These are phyloP conservation scores for Monarcha castaneiventris DNA, from an alignment of 2,113 vertebrate genomes.

Conservation along the genomic window DNA sequence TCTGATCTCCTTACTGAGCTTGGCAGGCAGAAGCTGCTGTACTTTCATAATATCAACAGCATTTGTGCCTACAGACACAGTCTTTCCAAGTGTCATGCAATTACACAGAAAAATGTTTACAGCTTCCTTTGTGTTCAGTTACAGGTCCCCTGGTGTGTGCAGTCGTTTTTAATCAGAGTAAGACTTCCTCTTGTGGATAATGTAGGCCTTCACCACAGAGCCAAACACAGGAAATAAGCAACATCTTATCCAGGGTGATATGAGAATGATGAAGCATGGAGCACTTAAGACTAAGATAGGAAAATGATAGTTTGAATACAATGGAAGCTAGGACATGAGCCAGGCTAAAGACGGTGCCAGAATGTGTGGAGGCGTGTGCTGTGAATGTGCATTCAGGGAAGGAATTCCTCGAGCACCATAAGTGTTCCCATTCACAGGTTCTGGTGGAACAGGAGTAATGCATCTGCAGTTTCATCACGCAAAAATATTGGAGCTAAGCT, in stretches of 20 bases:
- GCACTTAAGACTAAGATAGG: background rate
- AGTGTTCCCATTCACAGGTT: background rate
- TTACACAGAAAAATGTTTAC: background rate
- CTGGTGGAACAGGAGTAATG: background rate
- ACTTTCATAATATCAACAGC: background rate
- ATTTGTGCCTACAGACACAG: background rate
- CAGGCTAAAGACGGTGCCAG: background rate
- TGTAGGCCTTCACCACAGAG: background rate
- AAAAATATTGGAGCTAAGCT: background rate
- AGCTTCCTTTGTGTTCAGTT: background rate
- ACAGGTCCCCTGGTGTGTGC: background rate
- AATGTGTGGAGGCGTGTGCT: accelerated
- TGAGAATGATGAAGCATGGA: background rate
- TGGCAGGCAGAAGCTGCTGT: background rate
- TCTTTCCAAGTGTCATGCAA: background rate
- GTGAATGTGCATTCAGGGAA: background rate
- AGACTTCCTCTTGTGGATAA: background rate
- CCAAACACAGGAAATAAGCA: background rate
- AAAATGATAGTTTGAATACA: background rate
- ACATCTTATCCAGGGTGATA: background rate
- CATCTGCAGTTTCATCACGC: background rate
- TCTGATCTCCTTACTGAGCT: background rate
- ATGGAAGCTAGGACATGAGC: accelerated
- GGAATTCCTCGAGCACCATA: background rate
- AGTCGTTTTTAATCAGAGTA: background rate